These are phyloP conservation scores for Diarsia dahlii DNA, from an alignment of 2,888 invertebrate genomes.

Conservation along the genomic window DNA sequence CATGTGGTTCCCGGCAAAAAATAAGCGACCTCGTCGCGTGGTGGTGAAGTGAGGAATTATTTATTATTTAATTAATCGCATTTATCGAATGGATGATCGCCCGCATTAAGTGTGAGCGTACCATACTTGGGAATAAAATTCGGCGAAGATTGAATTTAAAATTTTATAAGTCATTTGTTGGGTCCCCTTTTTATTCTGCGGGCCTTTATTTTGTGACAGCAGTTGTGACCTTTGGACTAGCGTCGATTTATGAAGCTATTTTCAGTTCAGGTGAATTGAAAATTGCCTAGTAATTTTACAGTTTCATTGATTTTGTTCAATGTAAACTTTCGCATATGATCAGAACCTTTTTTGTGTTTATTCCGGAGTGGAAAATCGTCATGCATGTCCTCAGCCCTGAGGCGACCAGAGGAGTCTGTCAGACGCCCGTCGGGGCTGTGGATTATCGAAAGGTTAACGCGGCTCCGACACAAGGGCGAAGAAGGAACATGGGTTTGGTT, in stretches of 20 bases:
- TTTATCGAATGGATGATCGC: slow-evolving; percentile 34
- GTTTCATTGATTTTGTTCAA: neutral
- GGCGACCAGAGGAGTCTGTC: too few relatives aligned
- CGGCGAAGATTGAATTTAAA: neutral
- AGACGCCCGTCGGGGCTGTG: too few relatives aligned
- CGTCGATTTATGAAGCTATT: neutral
- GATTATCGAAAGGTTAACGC: too few relatives aligned
- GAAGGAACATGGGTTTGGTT: too few relatives aligned
- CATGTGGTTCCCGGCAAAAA: slow-evolving; percentile 52
- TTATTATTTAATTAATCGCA: too few relatives aligned
- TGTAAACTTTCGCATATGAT: neutral
- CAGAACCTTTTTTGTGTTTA: too few relatives aligned
- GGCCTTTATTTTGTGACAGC: neutral
- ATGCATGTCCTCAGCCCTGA: too few relatives aligned
- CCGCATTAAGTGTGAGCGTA: slow-evolving; percentile 3
- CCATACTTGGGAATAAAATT: slow-evolving; percentile 8
- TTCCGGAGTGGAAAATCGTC: too few relatives aligned
- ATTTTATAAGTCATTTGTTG: neutral
- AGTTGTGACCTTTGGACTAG: neutral
- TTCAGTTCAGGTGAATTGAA: neutral
- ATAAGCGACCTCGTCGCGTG: slow-evolving; percentile 33
- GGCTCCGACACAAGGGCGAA: too few relatives aligned
- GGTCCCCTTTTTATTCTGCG: neutral
- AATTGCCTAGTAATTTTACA: neutral
- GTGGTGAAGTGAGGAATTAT: slow-evolving; percentile 33